These are phyloP conservation scores for Puffinus mauretanicus DNA, from an alignment of 2,113 vertebrate genomes.

Conservation along the genomic window DNA sequence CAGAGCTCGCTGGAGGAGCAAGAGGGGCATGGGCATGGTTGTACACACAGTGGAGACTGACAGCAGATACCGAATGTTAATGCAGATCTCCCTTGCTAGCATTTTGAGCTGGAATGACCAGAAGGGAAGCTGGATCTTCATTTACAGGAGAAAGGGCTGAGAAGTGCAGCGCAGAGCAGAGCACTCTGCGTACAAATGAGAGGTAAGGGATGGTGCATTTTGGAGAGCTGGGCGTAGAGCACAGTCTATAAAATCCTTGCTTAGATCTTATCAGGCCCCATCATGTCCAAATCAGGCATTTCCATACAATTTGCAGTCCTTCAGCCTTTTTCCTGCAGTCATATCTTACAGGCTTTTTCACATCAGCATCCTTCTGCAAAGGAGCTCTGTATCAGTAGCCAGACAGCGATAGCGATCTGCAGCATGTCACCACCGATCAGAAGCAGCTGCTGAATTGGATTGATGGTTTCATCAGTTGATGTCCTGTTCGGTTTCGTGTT, in stretches of 20 bases:
- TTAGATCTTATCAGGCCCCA: neutral
- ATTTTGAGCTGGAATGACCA: neutral
- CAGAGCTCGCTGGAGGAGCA: neutral
- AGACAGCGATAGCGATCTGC: neutral
- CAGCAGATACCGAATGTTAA: fast-evolving
- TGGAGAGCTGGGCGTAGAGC: neutral
- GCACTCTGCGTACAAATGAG: fast-evolving
- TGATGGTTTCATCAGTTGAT: neutral
- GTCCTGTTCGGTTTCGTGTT: neutral
- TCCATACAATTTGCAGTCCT: neutral
- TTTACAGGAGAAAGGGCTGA: neutral
- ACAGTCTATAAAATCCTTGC: neutral
- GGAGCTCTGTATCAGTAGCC: neutral
- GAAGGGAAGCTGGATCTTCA: neutral
- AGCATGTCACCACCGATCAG: neutral
- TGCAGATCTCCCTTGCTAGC: neutral
- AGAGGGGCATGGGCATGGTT: fast-evolving
- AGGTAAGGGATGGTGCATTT: neutral
- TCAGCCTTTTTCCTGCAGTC: neutral
- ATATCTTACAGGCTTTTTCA: neutral
- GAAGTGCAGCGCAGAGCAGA: neutral
- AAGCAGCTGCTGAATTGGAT: neutral
- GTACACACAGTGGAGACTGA: neutral
- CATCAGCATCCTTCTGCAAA: neutral
- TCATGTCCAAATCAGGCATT: neutral